These are phyloP conservation scores for Palythoa heliodiscus DNA, from an alignment of 92 coral and sea anemone species.

Conservation along the genomic window DNA sequence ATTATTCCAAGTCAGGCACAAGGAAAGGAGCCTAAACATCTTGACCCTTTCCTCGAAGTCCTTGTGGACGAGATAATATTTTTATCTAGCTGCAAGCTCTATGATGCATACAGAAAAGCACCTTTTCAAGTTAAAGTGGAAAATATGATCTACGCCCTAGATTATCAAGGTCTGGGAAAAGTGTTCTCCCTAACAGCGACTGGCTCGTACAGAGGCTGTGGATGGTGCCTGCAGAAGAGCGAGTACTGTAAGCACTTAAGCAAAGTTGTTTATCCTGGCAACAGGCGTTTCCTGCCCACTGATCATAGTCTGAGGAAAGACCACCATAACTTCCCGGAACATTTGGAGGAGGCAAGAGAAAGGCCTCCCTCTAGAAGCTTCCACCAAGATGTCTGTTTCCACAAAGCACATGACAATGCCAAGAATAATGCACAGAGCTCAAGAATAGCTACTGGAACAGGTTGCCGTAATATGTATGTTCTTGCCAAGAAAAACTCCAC, in stretches of 20 bases:
- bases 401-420: conserved; percentile 39
- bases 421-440: conserved; percentile 13
- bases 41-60: conserved; percentile 56
- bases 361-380: conserved; percentile 25
- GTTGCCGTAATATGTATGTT: no score
- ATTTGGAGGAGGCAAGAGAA: conserved; percentile 42
- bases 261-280: conserved; percentile 52
- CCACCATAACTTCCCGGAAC: conserved; percentile 29
- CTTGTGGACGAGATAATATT: conserved; percentile 44
- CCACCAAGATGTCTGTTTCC: conserved; percentile 29
- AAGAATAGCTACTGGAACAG: no score
- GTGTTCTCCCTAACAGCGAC: conserved; percentile 43
- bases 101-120: conserved; percentile 50
- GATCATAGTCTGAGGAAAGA: conserved; percentile 50
- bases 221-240: background rate
- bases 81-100: conserved; percentile 1
- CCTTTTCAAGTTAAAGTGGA: conserved; percentile 48
- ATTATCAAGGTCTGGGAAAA: conserved; percentile 2
- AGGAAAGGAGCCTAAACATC: conserved; percentile 50
- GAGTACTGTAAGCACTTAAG: conserved; percentile 44
- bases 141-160: conserved; percentile 42
- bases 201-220: conserved; percentile 22
- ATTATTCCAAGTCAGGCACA: conserved; percentile 45
- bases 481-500: no score
- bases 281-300: conserved; percentile 51